These are phyloP conservation scores for Prionailurus bengalensis DNA, from an alignment of 2,113 vertebrate species.

Conservation along the genomic window DNA sequence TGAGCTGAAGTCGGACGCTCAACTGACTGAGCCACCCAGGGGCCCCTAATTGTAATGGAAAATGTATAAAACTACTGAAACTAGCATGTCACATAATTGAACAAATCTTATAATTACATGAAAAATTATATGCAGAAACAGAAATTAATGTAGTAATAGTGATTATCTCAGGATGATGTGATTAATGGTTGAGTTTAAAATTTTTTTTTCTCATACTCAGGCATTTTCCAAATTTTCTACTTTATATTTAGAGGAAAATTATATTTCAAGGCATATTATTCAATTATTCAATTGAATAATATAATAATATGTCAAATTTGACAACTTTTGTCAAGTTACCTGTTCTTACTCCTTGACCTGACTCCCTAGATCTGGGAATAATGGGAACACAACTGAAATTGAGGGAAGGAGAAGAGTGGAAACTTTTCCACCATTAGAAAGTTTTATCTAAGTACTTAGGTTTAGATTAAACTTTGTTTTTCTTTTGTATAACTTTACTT, in stretches of 20 bases:
- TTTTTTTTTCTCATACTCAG: background rate
- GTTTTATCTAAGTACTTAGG: background rate
- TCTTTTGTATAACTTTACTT: background rate
- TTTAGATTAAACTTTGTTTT: background rate
- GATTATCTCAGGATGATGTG: background rate
- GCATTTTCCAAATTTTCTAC: background rate
- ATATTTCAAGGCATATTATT: background rate
- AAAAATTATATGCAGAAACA: background rate
- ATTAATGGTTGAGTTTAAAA: background rate
- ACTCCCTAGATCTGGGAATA: background rate
- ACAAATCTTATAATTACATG: background rate
- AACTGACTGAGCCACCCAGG: too few species aligned
- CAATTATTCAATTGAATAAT: background rate
- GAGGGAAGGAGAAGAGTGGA: too few species aligned
- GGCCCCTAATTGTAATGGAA: background rate
- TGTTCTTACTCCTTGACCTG: background rate
- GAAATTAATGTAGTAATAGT: background rate
- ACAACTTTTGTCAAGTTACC: background rate
- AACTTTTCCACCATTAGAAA: background rate
- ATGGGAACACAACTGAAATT: background rate
- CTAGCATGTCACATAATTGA: background rate
- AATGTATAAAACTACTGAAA: conserved; percentile 29
- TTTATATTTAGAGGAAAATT: conserved; percentile 17
- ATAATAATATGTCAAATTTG: background rate
- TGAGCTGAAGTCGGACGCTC: too few species aligned